Evolutionary conservation across 2,797 vertebrate genomes (phyloP).

Genomic region (Loris lydekkerianus): DNA sequence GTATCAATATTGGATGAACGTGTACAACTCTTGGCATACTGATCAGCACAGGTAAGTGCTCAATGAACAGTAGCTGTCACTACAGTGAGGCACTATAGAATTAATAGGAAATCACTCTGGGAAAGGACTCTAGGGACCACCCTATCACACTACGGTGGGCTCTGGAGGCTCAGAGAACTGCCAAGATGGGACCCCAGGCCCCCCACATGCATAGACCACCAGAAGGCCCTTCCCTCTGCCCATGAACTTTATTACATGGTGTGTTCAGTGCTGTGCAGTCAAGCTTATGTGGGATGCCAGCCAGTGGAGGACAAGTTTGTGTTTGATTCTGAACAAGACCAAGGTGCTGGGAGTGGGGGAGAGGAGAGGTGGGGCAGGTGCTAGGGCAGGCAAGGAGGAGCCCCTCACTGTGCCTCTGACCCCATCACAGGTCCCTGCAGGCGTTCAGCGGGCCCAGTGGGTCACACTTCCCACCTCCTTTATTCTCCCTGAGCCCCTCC

Average conservation of each 20-base stretch:
- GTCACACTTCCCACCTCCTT: not conserved
- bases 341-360: not conserved
- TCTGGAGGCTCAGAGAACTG: not conserved
- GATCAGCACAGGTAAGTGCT: fast-evolving
- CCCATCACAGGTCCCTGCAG: not conserved
- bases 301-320: not conserved
- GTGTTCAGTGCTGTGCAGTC: not conserved
- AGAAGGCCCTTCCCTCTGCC: not conserved
- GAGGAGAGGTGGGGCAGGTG: not conserved
- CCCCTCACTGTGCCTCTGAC: not conserved
- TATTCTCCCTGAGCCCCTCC: too few species aligned
- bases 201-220: not conserved
- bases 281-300: not conserved
- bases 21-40: fast-evolving
- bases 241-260: not conserved
- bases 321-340: not conserved
- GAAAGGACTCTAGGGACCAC: not conserved
- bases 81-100: not conserved
- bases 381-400: not conserved
- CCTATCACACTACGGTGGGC: not conserved
- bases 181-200: not conserved
- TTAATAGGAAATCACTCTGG: not conserved
- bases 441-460: not conserved
- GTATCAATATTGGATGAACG: not conserved
- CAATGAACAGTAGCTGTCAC: not conserved